Base-by-base conservation (phyloP, 2,113 vertebrate genomes). In the Talpa occidentalis region DNA sequence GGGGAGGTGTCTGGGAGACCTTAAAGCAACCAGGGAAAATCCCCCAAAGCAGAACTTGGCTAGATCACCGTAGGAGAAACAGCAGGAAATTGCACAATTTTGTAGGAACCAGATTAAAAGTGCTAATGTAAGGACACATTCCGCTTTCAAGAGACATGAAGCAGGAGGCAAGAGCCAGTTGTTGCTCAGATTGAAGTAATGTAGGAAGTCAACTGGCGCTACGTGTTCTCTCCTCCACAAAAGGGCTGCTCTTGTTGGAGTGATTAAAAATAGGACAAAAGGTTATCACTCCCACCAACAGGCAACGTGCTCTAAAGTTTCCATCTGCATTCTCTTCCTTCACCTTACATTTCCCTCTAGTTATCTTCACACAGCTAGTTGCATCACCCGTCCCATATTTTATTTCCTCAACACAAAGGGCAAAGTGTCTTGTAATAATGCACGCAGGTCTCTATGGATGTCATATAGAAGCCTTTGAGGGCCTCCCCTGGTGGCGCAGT, bases 71-170 rank as follows among this genome's bases (percentile, higher is more conserved):
- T 10, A 93, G 83, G 40, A 76, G 64, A 73, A 92, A 82, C 9
- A 52, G 44, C 94, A 97, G 96, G 94, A 97, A 95, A 83, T 96
- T 96, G 91, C 96, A 81, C 79, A 96, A 96, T 80, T 89, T 95
- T 96, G 80, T 82, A 97, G 66, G 82, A 82, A 93, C 47, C 59
- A 90, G 96, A 90, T 95, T 89, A 54, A 96, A 93, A 97, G 83
- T 17, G 37, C 72, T 95, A 91, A 84, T 14, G 59, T 80, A 95
- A 92, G 83, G 78, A 96, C 59, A 91, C 40, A 73, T 87, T 96
- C 90, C 52, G 70, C 32, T 88, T 96, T 82, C 40, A 67, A 94
- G 81, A 94, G 88, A 94, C 67, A 72, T 17, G 32, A 93, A 93
- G 40, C 90, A 86, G 89, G 81, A 95, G 84, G 47, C 91, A 60